These are phyloP conservation scores for Aphidius gifuensis DNA, from an alignment of 1,140 invertebrate species.

Conservation along the genomic window DNA sequence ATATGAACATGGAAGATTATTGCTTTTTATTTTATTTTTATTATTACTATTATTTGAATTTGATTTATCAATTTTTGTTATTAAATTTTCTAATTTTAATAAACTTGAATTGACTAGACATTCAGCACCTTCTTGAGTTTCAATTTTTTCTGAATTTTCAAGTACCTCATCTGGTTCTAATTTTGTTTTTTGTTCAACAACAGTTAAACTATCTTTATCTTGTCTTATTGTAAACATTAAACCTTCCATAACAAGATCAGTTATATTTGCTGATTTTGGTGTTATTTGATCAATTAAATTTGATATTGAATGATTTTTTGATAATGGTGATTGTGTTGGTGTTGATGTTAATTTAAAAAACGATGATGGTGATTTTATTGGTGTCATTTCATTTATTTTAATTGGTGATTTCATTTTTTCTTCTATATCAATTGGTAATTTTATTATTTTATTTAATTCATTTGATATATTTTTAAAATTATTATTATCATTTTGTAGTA, in stretches of 20 bases:
- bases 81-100: conserved; percentile 46
- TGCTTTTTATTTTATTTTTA: no score
- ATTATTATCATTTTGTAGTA: no score
- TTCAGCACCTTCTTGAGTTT: conserved; percentile 46
- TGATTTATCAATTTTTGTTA: conserved; percentile 45
- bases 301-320: not conserved
- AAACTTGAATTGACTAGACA: conserved; percentile 49
- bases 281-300: conserved; percentile 14
- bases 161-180: conserved; percentile 49
- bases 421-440: no score
- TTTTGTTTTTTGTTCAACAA: conserved; percentile 50
- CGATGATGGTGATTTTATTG: no score
- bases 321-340: not conserved
- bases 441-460: no score
- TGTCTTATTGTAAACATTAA: conserved; percentile 52
- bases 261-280: conserved; percentile 46
- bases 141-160: conserved; percentile 51
- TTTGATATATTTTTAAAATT: no score
- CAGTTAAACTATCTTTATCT: conserved; percentile 44
- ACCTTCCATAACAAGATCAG: conserved; percentile 51
- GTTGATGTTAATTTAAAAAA: no score
- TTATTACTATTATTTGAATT: not conserved
- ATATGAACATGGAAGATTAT: no score
- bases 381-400: no score
- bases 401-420: no score